Evolutionary conservation across 2,888 invertebrate species (phyloP).

Genomic region (Colostygia pectinataria): DNA sequence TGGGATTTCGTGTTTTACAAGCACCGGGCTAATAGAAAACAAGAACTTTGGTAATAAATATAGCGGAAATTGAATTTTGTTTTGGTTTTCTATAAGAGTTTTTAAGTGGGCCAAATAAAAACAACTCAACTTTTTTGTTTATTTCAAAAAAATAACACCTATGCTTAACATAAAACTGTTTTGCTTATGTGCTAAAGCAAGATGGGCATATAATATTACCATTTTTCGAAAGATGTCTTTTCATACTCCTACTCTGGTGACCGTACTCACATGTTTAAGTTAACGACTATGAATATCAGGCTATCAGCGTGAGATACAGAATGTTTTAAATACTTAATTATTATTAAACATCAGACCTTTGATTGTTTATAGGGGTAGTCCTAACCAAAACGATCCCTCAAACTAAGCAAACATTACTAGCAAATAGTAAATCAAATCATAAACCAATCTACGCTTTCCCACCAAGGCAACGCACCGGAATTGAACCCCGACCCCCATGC

Average conservation of each 20-base stretch:
- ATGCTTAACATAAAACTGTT: no score
- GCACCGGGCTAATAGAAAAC: slow-evolving; percentile 62
- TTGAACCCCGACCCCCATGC: slow-evolving; percentile 64
- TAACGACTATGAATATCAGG: no score
- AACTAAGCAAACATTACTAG: slow-evolving; percentile 37
- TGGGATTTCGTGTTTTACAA: slow-evolving; percentile 68
- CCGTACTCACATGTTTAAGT: background rate
- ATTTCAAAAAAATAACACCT: no score
- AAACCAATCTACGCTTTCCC: slow-evolving; percentile 73
- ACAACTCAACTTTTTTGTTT: slow-evolving; percentile 4
- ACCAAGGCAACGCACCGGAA: slow-evolving; percentile 73
- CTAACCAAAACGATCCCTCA: slow-evolving; percentile 29
- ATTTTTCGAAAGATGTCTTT: no score
- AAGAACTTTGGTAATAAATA: slow-evolving; percentile 55
- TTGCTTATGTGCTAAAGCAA: no score
- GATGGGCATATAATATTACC: no score
- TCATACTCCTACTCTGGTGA: no score
- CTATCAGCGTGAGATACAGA: no score
- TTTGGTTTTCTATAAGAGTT: slow-evolving; percentile 24
- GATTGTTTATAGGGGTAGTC: slow-evolving; percentile 16
- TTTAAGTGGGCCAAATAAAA: slow-evolving; percentile 5
- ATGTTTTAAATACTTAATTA: no score
- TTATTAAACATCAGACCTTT: no score
- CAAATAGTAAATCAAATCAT: slow-evolving; percentile 64
- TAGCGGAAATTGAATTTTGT: slow-evolving; percentile 59